Evolutionary conservation across 2,888 invertebrate species (phyloP).

Genomic region (Gisinianus flammeolus): DNA sequence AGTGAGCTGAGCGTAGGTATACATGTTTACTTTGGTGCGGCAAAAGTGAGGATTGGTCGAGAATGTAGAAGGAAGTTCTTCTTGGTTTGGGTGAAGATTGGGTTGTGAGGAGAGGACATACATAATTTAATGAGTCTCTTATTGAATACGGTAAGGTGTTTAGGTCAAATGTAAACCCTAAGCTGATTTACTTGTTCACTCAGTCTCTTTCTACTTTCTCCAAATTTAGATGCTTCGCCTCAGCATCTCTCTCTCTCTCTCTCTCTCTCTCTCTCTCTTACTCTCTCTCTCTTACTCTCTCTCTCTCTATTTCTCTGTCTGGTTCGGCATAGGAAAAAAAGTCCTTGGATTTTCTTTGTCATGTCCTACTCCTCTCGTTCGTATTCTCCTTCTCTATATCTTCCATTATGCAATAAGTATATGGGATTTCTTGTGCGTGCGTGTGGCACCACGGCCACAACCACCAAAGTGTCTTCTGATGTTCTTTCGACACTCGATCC

Average conservation of each 20-base stretch:
- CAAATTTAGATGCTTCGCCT: neutral
- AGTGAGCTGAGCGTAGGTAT: too few species aligned
- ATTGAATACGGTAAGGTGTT: constrained; percentile 35
- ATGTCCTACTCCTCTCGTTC: neutral
- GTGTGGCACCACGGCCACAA: constrained; percentile 1
- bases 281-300: neutral
- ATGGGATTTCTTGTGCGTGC: neutral
- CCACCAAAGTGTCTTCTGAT: constrained; percentile 28
- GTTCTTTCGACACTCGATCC: neutral
- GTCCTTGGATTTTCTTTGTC: neutral
- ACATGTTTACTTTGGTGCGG: too few species aligned
- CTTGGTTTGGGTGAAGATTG: constrained; percentile 25
- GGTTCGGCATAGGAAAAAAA: neutral
- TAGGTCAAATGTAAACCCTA: constrained; percentile 37
- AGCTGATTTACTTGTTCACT: constrained; percentile 33
- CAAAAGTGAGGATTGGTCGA: too few species aligned
- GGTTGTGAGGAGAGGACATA: constrained; percentile 23
- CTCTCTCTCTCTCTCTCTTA: neutral
- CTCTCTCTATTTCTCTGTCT: neutral
- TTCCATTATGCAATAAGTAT: neutral
- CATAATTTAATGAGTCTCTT: constrained; percentile 35
- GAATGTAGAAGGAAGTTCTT: neutral
- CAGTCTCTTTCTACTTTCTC: constrained; percentile 7
- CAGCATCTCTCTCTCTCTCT: constrained; percentile 31
- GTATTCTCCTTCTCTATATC: neutral